Conservation (phyloP, 2,797 vertebrate species). For the Pangasius krempfi region DNA sequence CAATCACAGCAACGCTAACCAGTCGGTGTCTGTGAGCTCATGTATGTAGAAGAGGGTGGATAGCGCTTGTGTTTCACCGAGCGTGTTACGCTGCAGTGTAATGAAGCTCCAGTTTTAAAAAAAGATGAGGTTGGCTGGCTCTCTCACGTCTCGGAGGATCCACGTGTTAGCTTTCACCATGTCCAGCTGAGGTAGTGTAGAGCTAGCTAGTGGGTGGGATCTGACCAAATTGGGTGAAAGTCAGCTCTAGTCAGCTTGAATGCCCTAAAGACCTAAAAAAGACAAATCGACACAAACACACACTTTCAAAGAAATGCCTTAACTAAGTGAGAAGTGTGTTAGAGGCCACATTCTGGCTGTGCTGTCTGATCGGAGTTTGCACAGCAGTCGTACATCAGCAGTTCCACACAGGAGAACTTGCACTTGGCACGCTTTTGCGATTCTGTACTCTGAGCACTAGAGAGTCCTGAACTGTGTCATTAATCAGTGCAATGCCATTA, state of each 20-base stretch:
- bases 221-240: neutral
- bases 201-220: neutral
- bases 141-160: neutral
- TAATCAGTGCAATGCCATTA: conserved; percentile 46
- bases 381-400: conserved; percentile 36
- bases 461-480: conserved; percentile 42
- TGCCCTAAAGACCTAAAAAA: neutral
- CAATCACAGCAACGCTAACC: neutral
- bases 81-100: neutral
- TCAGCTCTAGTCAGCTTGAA: neutral
- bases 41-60: neutral
- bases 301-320: neutral
- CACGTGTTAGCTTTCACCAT: neutral
- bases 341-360: neutral
- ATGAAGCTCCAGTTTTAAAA: neutral
- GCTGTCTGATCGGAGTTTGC: neutral
- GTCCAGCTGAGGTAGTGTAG: neutral
- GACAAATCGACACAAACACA: too few relatives aligned
- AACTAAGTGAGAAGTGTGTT: neutral
- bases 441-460: conserved; percentile 39
- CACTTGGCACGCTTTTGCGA: conserved; percentile 26
- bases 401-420: conserved; percentile 5
- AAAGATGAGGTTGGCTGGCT: neutral
- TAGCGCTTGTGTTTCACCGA: neutral
- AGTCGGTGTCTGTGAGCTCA: neutral